Evolutionary conservation across 2,113 vertebrate species (phyloP).

Genomic region (Eptatretus burgeri): DNA sequence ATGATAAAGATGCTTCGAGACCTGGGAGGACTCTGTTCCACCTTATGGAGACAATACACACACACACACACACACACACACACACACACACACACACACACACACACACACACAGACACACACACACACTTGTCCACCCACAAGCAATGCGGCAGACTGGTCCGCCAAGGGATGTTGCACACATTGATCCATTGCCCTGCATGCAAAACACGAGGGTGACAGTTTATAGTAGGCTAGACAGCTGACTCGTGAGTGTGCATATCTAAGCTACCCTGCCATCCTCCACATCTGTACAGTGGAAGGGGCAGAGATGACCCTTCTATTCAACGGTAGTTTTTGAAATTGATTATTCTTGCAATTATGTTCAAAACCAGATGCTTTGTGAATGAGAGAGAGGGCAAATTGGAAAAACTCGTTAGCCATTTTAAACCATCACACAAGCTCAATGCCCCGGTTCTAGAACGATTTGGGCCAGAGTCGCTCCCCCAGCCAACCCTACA

Average conservation of each 20-base stretch:
- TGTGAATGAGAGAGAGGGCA: too few relatives aligned
- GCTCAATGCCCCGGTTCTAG: too few relatives aligned
- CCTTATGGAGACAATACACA: not conserved
- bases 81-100: not conserved
- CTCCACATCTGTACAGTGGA: not conserved
- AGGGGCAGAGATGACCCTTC: not conserved
- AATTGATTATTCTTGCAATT: too few relatives aligned
- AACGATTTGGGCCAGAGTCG: too few relatives aligned
- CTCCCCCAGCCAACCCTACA: too few relatives aligned
- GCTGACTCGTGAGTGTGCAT: not conserved
- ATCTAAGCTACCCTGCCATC: not conserved
- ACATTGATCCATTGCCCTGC: not conserved
- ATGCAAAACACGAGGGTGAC: not conserved
- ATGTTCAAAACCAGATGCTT: too few relatives aligned
- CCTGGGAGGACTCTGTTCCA: too few relatives aligned
- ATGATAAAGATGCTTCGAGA: too few relatives aligned
- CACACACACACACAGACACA: not conserved
- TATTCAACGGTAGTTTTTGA: too few relatives aligned
- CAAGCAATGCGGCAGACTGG: not conserved
- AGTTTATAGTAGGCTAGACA: not conserved
- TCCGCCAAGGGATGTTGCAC: too few relatives aligned
- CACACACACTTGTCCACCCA: not conserved
- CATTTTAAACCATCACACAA: too few relatives aligned
- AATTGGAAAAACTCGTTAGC: too few relatives aligned
- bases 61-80: not conserved